Conservation (phyloP, 2,113 vertebrate species). For the Oreotrochilus melanogaster region DNA sequence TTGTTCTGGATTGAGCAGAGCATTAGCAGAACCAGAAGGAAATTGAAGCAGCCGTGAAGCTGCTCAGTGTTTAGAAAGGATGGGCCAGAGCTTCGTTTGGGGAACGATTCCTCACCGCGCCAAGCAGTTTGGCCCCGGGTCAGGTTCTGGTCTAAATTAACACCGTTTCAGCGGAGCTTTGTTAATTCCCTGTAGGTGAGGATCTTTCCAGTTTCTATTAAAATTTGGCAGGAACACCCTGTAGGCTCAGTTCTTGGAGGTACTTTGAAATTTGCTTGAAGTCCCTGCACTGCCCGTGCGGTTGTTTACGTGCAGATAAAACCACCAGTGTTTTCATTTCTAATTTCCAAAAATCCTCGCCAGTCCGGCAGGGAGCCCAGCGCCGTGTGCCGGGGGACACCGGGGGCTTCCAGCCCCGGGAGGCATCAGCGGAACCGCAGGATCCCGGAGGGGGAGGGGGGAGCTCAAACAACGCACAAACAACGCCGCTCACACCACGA, state of each 20-base stretch:
- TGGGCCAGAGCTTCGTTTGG: neutral
- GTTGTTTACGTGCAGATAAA: neutral
- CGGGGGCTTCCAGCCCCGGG: too few relatives aligned
- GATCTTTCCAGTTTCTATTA: neutral
- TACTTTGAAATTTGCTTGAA: neutral
- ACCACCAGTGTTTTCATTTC: neutral
- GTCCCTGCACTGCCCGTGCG: rapidly evolving
- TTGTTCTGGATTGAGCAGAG: conserved; percentile 44
- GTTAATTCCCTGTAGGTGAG: neutral
- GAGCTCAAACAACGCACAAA: too few relatives aligned
- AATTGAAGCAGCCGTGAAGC: neutral
- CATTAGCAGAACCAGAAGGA: neutral
- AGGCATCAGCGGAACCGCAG: too few relatives aligned
- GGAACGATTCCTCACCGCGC: neutral
- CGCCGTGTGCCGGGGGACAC: too few relatives aligned
- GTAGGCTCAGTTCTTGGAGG: neutral
- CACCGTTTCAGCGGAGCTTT: neutral
- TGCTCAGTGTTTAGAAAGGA: neutral
- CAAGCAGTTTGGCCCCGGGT: neutral
- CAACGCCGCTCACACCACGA: too few relatives aligned
- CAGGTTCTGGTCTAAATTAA: conserved; percentile 11
- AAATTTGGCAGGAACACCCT: neutral
- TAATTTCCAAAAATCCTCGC: neutral
- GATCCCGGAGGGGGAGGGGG: too few relatives aligned
- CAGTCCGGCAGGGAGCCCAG: neutral